A percentile compares a stretch with the other conserved stretches of the same genome.
These are phyloP conservation scores for Altica lythri DNA, from an alignment of 2,888 invertebrate genomes.

Conservation along the genomic window DNA sequence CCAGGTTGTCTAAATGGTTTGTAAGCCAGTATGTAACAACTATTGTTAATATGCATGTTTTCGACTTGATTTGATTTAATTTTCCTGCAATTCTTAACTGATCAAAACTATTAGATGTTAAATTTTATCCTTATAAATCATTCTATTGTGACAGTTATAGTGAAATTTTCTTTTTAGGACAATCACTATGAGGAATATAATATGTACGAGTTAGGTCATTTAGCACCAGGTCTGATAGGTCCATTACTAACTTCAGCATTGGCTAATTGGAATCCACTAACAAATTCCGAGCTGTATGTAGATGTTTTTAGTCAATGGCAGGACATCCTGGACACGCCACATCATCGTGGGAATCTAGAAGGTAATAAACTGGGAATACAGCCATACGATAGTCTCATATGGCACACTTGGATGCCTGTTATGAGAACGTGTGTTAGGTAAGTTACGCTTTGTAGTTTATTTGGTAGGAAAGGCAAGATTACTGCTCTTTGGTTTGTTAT, in stretches of 20 bases:
- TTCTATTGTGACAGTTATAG: too few relatives aligned
- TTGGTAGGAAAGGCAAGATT: conserved; percentile 29
- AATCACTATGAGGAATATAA: conserved; percentile 78
- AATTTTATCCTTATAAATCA: too few relatives aligned
- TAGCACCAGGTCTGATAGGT: conserved; percentile 83
- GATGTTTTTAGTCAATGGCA: conserved; percentile 74
- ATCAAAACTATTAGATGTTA: too few relatives aligned
- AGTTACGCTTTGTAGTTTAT: conserved; percentile 54
- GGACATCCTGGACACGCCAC: conserved; percentile 60
- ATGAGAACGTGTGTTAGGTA: conserved; percentile 74
- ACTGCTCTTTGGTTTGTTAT: conserved; percentile 10
- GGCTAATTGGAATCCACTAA: conserved; percentile 79
- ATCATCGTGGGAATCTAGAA: conserved; percentile 55
- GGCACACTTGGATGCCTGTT: conserved; percentile 91
- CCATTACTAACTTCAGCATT: conserved; percentile 80
- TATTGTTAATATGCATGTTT: too few relatives aligned
- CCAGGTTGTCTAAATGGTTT: too few relatives aligned
- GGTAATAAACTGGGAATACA: conserved; percentile 60
- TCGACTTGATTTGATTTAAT: too few relatives aligned
- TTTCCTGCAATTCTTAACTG: too few relatives aligned
- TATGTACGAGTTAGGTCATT: conserved; percentile 79
- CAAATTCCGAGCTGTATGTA: conserved; percentile 67
- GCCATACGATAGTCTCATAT: conserved; percentile 82
- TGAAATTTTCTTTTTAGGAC: conserved; percentile 55
- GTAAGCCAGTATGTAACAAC: too few relatives aligned